Base-by-base conservation (phyloP, 2,113 vertebrate species). In the Dipodomys merriami region DNA sequence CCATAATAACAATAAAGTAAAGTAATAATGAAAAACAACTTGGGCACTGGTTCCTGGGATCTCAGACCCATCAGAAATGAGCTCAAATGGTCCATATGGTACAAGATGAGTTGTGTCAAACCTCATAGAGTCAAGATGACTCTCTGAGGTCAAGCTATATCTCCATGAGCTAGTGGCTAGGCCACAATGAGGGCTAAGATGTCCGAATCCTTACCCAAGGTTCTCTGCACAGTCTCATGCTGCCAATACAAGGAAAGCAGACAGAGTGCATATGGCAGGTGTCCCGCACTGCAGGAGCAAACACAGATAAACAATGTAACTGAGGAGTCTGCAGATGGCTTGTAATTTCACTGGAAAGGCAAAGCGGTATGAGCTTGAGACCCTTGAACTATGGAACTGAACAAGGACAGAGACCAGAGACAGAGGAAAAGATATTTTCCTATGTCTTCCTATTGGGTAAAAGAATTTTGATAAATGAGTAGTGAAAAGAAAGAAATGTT, bases 201-300 rank as follows among this genome's bases (percentile, higher is more conserved):
- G n/a, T 49, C 35, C 22, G 22, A 2, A 18, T 13, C 10, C 72
- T 29, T 11, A 25, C 1, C 49, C 20, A 3, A 57, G 20, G 7
- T 9, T 27, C 20, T 7, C 8, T 11, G 11, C 20, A 10, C 7
- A 13, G 1, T 27, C 49, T 33, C 65, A 13, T 0, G 0, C 13
- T 27, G 46, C 77, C 27, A 6, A 71, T 3, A 16, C 16, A 27
- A 82, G 69, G 49, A 53, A 65, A 46, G 16, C 0, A 33, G 85
- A 27, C 33, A 13, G 46, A 67, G 46, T 44, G n/a, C 12, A 8
- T 5, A 0, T 65, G 57, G 27, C 33, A 68, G 12, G 72, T 15
- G 1, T 39, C 77, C 69, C 65, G 77, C 2, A 25, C 30, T 12
- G 3, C 46, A n/a, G 2, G 20, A 13, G 2, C 30, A 35, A 68